phyloP scores from a whole-genome alignment of 2,888 invertebrate genomes.

The Drosophila austrosaltans region DNA sequence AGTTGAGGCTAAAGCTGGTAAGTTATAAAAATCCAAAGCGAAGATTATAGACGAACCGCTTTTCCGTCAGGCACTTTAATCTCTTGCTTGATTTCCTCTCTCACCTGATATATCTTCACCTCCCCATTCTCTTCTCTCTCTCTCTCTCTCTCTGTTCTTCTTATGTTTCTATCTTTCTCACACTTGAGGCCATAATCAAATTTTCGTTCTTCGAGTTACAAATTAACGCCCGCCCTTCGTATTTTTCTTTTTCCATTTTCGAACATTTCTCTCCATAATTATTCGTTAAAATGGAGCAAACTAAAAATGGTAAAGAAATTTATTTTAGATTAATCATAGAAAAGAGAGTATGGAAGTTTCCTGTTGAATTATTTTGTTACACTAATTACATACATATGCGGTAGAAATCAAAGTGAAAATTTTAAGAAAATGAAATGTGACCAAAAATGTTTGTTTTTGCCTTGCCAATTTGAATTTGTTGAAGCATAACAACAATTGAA shows the following conservation, averaged over 20 bases:
- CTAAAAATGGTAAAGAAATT: conserved; percentile 46
- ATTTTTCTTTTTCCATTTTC: conserved; percentile 42
- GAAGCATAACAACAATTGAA: conserved; percentile 5
- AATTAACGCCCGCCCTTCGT: conserved; percentile 68
- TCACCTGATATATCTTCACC: neutral
- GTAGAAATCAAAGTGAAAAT: conserved; percentile 63
- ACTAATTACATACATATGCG: conserved; percentile 56
- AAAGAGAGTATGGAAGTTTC: conserved; percentile 58
- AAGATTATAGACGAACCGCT: conserved; percentile 65
- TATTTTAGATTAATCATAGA: conserved; percentile 63
- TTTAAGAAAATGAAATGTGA: conserved; percentile 1
- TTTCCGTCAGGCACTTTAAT: conserved; percentile 70
- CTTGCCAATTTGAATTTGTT: conserved; percentile 14
- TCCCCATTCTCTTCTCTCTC: neutral
- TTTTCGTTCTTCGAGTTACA: conserved; percentile 63
- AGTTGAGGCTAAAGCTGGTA: conserved; percentile 56
- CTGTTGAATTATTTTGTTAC: conserved; percentile 70
- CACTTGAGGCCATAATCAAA: conserved; percentile 54
- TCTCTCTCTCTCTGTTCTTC: conserved; percentile 1
- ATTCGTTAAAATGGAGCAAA: conserved; percentile 73
- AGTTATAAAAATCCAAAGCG: conserved; percentile 57
- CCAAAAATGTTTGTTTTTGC: neutral
- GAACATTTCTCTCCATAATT: conserved; percentile 64
- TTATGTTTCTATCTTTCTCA: conserved; percentile 3
- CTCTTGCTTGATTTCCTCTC: conserved; percentile 40